phyloP scores from a whole-genome alignment of 2,888 invertebrate genomes.

The Saturnia japonica region DNA sequence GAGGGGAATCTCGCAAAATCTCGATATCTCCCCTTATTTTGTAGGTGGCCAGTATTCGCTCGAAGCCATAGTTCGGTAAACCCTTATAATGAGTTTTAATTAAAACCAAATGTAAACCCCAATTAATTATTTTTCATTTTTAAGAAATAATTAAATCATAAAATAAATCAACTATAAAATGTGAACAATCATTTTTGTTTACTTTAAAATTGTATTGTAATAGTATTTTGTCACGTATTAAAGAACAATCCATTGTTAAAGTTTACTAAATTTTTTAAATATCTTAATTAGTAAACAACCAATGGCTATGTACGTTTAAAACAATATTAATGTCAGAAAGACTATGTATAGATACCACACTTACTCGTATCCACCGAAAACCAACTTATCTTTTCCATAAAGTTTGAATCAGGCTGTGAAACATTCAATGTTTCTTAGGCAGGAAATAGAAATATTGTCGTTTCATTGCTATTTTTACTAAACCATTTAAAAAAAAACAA shows the following conservation, averaged over 20 bases:
- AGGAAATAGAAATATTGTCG: background rate
- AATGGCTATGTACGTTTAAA: background rate
- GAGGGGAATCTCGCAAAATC: conserved; percentile 67
- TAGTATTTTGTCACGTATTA: no score
- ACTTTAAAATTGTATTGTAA: background rate
- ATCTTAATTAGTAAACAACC: background rate
- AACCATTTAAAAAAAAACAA: background rate
- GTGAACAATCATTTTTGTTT: background rate
- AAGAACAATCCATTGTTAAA: no score
- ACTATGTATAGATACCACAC: background rate
- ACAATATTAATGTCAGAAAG: background rate
- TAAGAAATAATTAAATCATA: conserved; percentile 12
- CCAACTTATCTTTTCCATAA: background rate
- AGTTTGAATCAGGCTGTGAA: background rate
- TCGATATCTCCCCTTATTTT: conserved; percentile 60
- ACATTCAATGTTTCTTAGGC: background rate
- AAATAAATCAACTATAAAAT: background rate
- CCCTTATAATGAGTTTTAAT: conserved; percentile 75
- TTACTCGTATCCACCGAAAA: background rate
- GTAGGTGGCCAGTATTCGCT: conserved; percentile 57
- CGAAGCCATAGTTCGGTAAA: conserved; percentile 61
- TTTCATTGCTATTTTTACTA: background rate
- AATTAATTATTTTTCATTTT: conserved; percentile 40
- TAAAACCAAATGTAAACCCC: conserved; percentile 63
- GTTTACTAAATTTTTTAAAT: background rate